Base-by-base conservation (phyloP, 2,888 invertebrate genomes). In the Chouioia cunea region DNA sequence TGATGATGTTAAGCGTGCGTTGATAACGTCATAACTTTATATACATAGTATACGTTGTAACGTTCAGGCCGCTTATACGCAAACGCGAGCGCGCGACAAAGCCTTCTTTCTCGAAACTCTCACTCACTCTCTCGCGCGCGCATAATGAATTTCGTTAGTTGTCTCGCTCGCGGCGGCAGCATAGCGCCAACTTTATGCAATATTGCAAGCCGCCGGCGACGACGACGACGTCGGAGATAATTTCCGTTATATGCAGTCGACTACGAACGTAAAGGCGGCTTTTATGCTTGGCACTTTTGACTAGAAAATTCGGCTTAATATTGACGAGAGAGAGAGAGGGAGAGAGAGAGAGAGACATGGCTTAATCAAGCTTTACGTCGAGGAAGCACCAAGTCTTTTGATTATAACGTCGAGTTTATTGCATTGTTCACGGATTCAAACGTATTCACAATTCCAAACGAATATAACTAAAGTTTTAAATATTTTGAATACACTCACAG, bases 71-170 rank as follows among this genome's bases (percentile, higher is more conserved):
- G 60, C 52, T 62, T 62, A 68, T n/a, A 56, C 68, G 23, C 66
- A 18, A 6, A 8, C 27, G 66, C 46, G 54, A 54, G 27, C 36
- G 36, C 22, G 67, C 54, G 62, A 68, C 62, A 68, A 68, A 56
- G 68, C 62, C 59, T 52, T 53, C 43, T 56, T 60, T 47, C 16
- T 18, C 62, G 52, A 16, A 56, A 58, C 63, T 66, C 27, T 4
- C 27, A 62, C 57, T 62, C 64, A 60, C 59, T 44, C 54, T 43
- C 71, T 67, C 58, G 53, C 71, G 71, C 67, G 64, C 47, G 23
- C 60, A 60, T 68, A 72, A 72, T 68, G 72, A 76, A 75, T 74
- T 71, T 73, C 71, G 73, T 71, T 66, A 69, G 73, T 65, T 73
- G 58, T 70, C 73, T 53, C 53, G 10, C 27, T 57, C 54, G 36